Percentiles rank a stretch among this genome's conserved stretches.
phyloP scores from a whole-genome alignment of 2,113 vertebrate species.

The Psettodes erumei region DNA sequence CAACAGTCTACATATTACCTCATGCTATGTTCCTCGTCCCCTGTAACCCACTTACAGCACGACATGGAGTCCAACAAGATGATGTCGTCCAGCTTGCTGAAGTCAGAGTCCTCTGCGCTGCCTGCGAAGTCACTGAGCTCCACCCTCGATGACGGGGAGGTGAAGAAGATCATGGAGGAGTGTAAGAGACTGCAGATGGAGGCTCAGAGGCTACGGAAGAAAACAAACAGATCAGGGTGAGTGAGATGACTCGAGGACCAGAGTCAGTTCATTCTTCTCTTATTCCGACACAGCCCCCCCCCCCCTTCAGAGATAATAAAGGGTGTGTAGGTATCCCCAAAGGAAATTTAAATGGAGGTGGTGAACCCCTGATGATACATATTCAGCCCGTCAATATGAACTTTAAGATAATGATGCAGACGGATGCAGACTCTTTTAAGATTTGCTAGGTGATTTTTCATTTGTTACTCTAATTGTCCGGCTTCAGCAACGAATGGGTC shows the following conservation, averaged over 20 bases:
- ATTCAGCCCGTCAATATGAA: not conserved
- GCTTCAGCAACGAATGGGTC: too few relatives aligned
- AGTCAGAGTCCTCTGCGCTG: slow-evolving; percentile 91
- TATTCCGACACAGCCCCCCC: too few relatives aligned
- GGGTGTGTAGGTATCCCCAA: not conserved
- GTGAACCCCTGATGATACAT: not conserved
- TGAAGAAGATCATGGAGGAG: slow-evolving; percentile 97
- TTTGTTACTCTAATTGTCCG: too few relatives aligned
- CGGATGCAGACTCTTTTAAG: not conserved
- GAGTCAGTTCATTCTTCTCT: not conserved
- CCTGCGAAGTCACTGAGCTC: slow-evolving; percentile 90
- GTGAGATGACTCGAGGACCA: slow-evolving; percentile 16
- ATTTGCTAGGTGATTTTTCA: not conserved
- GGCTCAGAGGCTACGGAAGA: slow-evolving; percentile 97
- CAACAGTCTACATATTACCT: slow-evolving; percentile 25
- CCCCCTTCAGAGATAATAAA: not conserved
- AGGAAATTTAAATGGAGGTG: not conserved
- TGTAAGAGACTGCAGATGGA: slow-evolving; percentile 96
- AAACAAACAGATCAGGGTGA: slow-evolving; percentile 96
- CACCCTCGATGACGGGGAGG: slow-evolving; percentile 91
- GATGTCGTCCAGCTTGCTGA: slow-evolving; percentile 90
- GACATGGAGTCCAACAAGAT: slow-evolving; percentile 96
- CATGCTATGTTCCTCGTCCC: slow-evolving; percentile 28
- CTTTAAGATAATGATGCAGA: not conserved
- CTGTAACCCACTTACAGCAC: slow-evolving; percentile 84